These are phyloP conservation scores for Bungarus multicinctus DNA, from an alignment of 2,113 vertebrate species.

Conservation along the genomic window DNA sequence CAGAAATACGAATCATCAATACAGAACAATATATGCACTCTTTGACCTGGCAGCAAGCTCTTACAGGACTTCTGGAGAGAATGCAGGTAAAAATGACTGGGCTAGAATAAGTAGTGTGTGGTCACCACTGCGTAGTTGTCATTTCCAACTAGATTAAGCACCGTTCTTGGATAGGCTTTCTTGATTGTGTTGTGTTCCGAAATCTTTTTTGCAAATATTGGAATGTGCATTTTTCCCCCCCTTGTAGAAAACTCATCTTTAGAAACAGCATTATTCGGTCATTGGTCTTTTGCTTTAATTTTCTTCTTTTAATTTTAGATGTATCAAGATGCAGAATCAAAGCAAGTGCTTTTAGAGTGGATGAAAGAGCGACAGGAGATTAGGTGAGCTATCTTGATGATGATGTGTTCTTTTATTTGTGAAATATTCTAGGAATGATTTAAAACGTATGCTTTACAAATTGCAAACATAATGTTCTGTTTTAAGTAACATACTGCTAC, in stretches of 20 bases:
- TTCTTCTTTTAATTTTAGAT: conserved; percentile 58
- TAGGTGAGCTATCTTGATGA: conserved; percentile 62
- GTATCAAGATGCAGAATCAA: conserved; percentile 75
- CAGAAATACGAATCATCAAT: conserved; percentile 79
- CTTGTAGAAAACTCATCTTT: background rate
- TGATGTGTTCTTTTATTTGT: background rate
- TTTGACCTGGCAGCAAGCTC: conserved; percentile 80
- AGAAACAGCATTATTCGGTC: background rate
- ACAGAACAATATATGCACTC: conserved; percentile 82
- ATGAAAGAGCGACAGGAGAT: conserved; percentile 80
- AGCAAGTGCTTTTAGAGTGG: conserved; percentile 76
- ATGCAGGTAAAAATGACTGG: conserved; percentile 70
- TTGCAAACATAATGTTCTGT: background rate
- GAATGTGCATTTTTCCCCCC: too few relatives aligned
- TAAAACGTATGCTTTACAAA: background rate
- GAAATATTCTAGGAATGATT: background rate
- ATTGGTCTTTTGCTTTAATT: background rate
- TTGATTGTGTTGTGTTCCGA: background rate
- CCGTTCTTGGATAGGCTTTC: background rate
- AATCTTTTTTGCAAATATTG: background rate
- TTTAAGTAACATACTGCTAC: background rate
- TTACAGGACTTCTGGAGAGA: conserved; percentile 77
- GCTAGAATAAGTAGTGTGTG: background rate
- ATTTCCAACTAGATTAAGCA: background rate
- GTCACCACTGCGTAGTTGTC: background rate